These are phyloP conservation scores for Ptychochromis oligacanthus DNA, from an alignment of 2,113 vertebrate genomes.

Conservation along the genomic window DNA sequence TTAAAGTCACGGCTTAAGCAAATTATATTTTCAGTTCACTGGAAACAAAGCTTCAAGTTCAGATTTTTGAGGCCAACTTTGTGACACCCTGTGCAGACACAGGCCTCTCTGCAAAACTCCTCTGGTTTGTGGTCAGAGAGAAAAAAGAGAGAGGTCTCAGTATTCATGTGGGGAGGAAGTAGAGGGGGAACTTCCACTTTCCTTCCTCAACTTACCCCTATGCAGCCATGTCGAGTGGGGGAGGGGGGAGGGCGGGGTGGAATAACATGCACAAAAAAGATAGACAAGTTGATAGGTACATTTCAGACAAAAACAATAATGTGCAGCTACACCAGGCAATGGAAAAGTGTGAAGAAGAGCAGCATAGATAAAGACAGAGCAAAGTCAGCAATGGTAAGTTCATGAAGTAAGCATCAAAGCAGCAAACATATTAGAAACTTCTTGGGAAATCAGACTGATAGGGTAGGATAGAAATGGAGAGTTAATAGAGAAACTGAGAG, in stretches of 20 bases:
- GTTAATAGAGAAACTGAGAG: constrained; percentile 42
- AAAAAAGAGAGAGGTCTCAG: constrained; percentile 54
- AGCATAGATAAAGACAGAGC: not conserved
- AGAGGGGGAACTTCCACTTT: constrained; percentile 80
- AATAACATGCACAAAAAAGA: constrained; percentile 19
- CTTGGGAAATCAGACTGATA: constrained; percentile 29
- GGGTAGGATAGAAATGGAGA: constrained; percentile 15
- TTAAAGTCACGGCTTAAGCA: not conserved
- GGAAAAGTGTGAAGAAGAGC: not conserved
- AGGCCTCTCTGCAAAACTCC: constrained; percentile 72
- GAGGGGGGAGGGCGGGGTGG: constrained; percentile 28
- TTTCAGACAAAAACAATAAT: constrained; percentile 16
- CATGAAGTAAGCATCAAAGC: not conserved
- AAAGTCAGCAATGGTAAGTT: not conserved
- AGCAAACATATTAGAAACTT: constrained; percentile 6
- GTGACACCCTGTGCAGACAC: constrained; percentile 29
- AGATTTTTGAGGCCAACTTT: constrained; percentile 29
- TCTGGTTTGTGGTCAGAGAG: constrained; percentile 79
- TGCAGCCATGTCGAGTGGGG: constrained; percentile 55
- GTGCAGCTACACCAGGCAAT: not conserved
- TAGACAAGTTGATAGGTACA: constrained; percentile 1
- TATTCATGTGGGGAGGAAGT: constrained; percentile 78
- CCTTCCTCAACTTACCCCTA: constrained; percentile 71
- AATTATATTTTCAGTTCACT: constrained; percentile 1
- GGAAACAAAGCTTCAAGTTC: not conserved